Evolutionary conservation across 2,797 vertebrate species (phyloP).

Genomic region (Pogonophryne albipinna): DNA sequence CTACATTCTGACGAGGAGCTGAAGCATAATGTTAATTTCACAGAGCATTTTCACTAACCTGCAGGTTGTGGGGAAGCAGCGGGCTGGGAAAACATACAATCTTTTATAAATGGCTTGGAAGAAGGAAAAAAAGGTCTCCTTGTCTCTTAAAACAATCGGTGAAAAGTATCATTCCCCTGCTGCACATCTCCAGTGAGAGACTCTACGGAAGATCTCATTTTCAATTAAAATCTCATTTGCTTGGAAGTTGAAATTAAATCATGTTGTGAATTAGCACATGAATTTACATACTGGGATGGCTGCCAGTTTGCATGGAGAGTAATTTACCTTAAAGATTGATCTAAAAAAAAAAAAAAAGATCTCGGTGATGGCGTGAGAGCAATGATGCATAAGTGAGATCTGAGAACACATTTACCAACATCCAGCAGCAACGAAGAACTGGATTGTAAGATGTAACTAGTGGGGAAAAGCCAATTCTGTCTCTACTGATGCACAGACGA

Average conservation of each 20-base stretch:
- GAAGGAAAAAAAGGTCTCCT: slow-evolving; percentile 47
- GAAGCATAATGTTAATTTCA: slow-evolving; percentile 97
- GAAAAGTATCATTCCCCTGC: slow-evolving; percentile 88
- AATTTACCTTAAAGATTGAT: slow-evolving; percentile 90
- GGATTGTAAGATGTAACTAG: slow-evolving; percentile 62
- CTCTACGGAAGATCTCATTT: slow-evolving; percentile 85
- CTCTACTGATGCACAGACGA: slow-evolving; percentile 38
- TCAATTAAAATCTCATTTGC: slow-evolving; percentile 99
- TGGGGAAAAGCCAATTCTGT: slow-evolving; percentile 53
- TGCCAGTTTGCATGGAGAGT: slow-evolving; percentile 90
- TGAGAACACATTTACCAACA: slow-evolving; percentile 76
- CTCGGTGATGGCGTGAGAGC: slow-evolving; percentile 88
- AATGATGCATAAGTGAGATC: slow-evolving; percentile 80
- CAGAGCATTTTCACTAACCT: slow-evolving; percentile 94
- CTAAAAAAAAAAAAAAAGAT: slow-evolving; percentile 49
- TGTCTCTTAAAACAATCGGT: slow-evolving; percentile 87
- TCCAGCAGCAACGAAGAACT: slow-evolving; percentile 62
- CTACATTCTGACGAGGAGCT: slow-evolving; percentile 91
- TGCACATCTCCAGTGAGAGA: slow-evolving; percentile 89
- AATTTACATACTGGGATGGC: slow-evolving; percentile 97
- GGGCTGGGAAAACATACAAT: slow-evolving; percentile 84
- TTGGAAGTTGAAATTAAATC: slow-evolving; percentile 98
- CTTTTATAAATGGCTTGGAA: slow-evolving; percentile 91
- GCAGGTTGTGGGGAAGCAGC: slow-evolving; percentile 92
- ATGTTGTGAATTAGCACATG: slow-evolving; percentile 98